A percentile compares a stretch with the other conserved stretches of the same genome.
These are phyloP conservation scores for Myotis yumanensis DNA, from an alignment of 2,113 vertebrate genomes.

Conservation along the genomic window DNA sequence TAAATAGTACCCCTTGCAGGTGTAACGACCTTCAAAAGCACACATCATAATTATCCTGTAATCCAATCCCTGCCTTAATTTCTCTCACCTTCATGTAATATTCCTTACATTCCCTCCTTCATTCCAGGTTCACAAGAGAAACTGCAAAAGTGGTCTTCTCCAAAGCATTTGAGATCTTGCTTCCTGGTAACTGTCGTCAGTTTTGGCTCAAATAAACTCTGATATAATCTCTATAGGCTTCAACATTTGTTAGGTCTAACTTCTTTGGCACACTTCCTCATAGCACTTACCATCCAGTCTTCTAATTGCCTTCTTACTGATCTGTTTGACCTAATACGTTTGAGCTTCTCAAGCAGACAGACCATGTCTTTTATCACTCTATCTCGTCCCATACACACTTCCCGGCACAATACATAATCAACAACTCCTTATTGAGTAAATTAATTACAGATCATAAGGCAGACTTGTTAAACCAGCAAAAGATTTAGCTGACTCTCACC, in stretches of 20 bases:
- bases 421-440: not conserved
- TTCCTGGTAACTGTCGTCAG: not conserved
- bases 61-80: not conserved
- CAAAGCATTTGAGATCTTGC: not conserved
- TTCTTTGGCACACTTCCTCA: not conserved
- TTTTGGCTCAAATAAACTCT: not conserved
- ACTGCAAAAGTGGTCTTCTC: not conserved
- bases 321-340: not conserved
- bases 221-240: not conserved
- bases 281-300: not conserved
- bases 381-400: not conserved
- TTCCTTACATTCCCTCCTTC: not conserved
- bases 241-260: not conserved
- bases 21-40: not conserved
- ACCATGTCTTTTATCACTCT: not conserved
- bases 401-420: not conserved
- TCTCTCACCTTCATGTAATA: not conserved
- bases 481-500: not conserved
- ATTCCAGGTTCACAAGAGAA: not conserved
- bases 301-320: not conserved
- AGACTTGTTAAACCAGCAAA: not conserved
- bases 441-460: slow-evolving; percentile 2
- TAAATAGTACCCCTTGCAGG: not conserved
- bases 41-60: not conserved
- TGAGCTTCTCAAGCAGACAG: not conserved